A percentile compares a stretch with the other conserved stretches of the same genome.
Conservation (phyloP, 2,888 invertebrate genomes). For the Trimorus sp. region DNA sequence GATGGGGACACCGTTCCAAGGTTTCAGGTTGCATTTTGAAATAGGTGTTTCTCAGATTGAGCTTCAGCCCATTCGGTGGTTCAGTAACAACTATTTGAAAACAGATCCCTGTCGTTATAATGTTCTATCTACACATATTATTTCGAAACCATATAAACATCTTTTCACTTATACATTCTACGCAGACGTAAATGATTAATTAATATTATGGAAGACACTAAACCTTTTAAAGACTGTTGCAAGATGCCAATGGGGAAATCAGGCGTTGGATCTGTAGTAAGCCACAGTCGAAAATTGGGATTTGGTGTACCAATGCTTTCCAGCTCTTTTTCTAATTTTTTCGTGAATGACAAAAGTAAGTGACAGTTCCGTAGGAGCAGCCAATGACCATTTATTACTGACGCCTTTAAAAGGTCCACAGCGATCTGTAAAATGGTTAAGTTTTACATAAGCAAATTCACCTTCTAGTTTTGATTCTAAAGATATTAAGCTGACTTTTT, state of each 20-base stretch:
- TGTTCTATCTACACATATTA: not conserved
- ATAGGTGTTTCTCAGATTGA: constrained; percentile 94
- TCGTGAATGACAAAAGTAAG: constrained; percentile 89
- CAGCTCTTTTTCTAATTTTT: constrained; percentile 91
- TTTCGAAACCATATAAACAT: too few species aligned
- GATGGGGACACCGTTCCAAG: constrained; percentile 88
- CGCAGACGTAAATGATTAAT: too few species aligned
- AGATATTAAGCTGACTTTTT: constrained; percentile 84
- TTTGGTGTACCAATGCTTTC: constrained; percentile 91
- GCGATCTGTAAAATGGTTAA: constrained; percentile 84
- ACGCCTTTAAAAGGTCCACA: constrained; percentile 85
- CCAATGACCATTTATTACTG: constrained; percentile 92
- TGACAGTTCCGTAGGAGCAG: constrained; percentile 97
- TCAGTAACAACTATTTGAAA: constrained; percentile 91
- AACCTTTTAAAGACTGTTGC: constrained; percentile 91
- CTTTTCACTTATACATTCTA: too few species aligned
- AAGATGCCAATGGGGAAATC: constrained; percentile 95
- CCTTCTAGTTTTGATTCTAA: too few species aligned
- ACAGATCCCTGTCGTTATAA: not conserved
- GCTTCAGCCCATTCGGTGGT: constrained; percentile 94
- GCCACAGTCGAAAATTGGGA: constrained; percentile 95
- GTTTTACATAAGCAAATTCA: constrained; percentile 3
- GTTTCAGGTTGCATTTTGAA: constrained; percentile 90
- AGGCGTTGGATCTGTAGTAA: constrained; percentile 94
- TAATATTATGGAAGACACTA: too few species aligned